A percentile compares a stretch with the other conserved stretches of the same genome.
Conservation (phyloP, 2,888 invertebrate genomes). For the Tillus elongatus region DNA sequence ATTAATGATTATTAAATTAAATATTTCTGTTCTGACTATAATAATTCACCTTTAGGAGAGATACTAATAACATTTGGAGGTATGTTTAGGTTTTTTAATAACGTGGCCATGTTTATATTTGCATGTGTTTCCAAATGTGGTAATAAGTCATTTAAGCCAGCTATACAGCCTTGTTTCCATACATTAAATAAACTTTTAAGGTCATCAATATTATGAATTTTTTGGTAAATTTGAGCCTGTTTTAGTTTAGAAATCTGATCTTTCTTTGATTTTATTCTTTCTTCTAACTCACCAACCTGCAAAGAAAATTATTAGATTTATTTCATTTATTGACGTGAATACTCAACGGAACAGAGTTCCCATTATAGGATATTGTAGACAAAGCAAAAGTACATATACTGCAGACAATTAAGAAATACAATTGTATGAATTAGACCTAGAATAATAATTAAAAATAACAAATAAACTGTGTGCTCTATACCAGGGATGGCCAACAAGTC, state of each 20-base stretch:
- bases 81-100: conserved; percentile 13
- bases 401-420: too few relatives aligned
- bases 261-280: not conserved
- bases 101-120: conserved; percentile 12
- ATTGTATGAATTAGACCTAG: too few relatives aligned
- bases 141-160: conserved; percentile 15
- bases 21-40: too few relatives aligned
- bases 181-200: conserved; percentile 10
- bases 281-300: not conserved
- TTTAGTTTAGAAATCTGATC: conserved; percentile 9
- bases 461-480: too few relatives aligned
- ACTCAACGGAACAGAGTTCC: too few relatives aligned
- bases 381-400: too few relatives aligned
- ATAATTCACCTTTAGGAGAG: not conserved
- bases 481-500: too few relatives aligned
- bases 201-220: conserved; percentile 12
- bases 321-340: too few relatives aligned
- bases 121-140: conserved; percentile 11
- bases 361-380: too few relatives aligned
- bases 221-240: conserved; percentile 16
- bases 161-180: conserved; percentile 15
- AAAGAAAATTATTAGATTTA: too few relatives aligned
- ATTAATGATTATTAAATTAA: too few relatives aligned
- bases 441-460: too few relatives aligned
- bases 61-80: conserved; percentile 4